Evolutionary conservation across 2,797 vertebrate genomes (phyloP).

Genomic region (Euthynnus affinis): DNA sequence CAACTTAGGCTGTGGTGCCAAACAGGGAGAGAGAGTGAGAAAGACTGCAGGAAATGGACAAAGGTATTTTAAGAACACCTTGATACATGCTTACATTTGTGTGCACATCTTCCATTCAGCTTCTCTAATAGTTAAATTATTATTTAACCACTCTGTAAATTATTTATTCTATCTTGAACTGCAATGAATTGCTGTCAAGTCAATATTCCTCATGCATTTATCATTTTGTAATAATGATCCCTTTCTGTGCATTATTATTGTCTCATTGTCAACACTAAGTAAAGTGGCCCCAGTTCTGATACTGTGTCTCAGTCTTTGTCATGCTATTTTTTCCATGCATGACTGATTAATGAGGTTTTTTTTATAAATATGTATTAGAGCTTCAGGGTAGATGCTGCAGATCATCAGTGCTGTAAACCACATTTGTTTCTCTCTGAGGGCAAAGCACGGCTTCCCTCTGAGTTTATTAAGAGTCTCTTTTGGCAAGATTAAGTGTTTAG

Average conservation of each 20-base stretch:
- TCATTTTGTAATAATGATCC: constrained; percentile 17
- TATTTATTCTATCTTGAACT: constrained; percentile 33
- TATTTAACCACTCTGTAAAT: constrained; percentile 49
- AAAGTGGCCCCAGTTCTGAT: constrained; percentile 30
- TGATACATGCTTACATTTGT: constrained; percentile 25
- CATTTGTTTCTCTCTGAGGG: constrained; percentile 63
- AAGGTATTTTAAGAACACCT: constrained; percentile 21
- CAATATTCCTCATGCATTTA: constrained; percentile 16
- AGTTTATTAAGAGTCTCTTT: constrained; percentile 64
- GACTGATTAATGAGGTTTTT: constrained; percentile 66
- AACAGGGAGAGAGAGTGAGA: background rate
- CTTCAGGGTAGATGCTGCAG: constrained; percentile 58
- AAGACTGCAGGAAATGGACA: constrained; percentile 12
- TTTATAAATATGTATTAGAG: constrained; percentile 71
- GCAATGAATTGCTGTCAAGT: constrained; percentile 15
- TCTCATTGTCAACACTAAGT: constrained; percentile 12
- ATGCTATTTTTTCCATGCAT: constrained; percentile 41
- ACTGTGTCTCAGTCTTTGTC: constrained; percentile 32
- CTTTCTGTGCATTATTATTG: constrained; percentile 17
- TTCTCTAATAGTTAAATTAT: constrained; percentile 30
- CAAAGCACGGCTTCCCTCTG: constrained; percentile 41
- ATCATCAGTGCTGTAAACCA: constrained; percentile 59
- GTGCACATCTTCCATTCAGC: constrained; percentile 35
- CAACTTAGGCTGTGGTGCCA: constrained; percentile 16
- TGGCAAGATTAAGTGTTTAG: constrained; percentile 71